Evolutionary conservation across 2,797 vertebrate genomes (phyloP), one percentile per base, ranked within the genome.

Genomic region (Sardinella longiceps): DNA sequence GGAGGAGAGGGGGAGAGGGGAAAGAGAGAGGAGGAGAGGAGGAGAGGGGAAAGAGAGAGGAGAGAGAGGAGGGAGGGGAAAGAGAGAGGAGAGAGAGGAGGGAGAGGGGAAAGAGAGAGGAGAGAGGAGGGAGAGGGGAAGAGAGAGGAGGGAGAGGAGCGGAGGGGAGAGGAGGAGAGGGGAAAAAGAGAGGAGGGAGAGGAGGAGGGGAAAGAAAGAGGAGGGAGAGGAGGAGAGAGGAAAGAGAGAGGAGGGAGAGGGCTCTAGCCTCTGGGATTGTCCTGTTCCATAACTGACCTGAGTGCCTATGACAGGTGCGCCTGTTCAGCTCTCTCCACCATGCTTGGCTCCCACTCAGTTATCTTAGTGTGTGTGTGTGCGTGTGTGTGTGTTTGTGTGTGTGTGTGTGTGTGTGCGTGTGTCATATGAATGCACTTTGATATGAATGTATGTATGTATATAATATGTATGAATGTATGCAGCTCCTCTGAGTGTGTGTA

Each of bases 241-340:
- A 1, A 18, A 7, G 33, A 37, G 0, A 15, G 12, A 12, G 14
- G 63, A 23, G 70, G 0, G 86, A 53, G 48, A 82, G 63, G 25
- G 39, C 58, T 77, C 58, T 43, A 86, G 63, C 80, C 50, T 77
- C 46, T 82, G 58, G 80, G 56, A 86, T 33, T 74, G 56, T 10
- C 25, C 74, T 86, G 28, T 80, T 33, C 51, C 43, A 63, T 83
- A 48, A 60, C 30, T 74, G 81, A 81, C 46, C 20, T 14, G 53
- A 74, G 46, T 81, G 58, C 58, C 58, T 56, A 39, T 81, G 50
- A 51, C 58, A 81, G 58, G 81, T 60, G 80, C 60, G 37, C 82
- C 80, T 28, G 30, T 83, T 58, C 23, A 9, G 37, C 23, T 81
- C 56, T 43, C 81, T 81, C 37, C 9, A 46, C 58, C 28, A 85